Conservation (phyloP, 2,888 invertebrate species). For the Pharmacophagus antenor region DNA sequence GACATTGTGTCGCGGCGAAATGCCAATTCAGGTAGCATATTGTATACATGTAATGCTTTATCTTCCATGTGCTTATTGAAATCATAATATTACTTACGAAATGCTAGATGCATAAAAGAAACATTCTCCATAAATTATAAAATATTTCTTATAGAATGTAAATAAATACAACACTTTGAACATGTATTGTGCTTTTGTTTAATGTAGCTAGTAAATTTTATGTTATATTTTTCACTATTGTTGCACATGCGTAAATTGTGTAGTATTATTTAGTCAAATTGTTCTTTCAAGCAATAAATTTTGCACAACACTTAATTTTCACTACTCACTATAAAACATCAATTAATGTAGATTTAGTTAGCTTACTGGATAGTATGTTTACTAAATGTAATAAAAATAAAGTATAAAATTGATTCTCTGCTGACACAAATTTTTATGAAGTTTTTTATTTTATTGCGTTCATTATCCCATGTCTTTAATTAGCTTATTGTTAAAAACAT, state of each 20-base stretch:
- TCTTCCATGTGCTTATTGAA: not conserved
- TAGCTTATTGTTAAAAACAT: too few relatives aligned
- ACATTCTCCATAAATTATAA: not conserved
- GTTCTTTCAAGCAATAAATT: not conserved
- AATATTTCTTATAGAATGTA: not conserved
- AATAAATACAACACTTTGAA: constrained; percentile 21
- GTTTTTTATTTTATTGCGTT: too few relatives aligned
- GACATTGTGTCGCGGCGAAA: constrained; percentile 5
- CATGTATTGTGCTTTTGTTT: not conserved
- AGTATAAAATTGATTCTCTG: too few relatives aligned
- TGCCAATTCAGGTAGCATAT: constrained; percentile 19
- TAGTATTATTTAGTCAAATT: not conserved
- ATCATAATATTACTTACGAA: not conserved
- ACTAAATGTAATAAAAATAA: too few relatives aligned
- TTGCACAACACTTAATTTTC: not conserved
- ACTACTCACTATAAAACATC: not conserved
- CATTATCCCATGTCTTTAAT: too few relatives aligned
- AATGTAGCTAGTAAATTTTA: not conserved
- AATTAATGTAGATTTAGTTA: too few relatives aligned
- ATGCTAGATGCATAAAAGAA: not conserved
- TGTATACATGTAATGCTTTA: constrained; percentile 12
- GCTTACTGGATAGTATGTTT: too few relatives aligned
- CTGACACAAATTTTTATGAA: too few relatives aligned
- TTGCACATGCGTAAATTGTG: not conserved
- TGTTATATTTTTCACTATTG: not conserved